Evolutionary conservation across 1,140 invertebrate genomes (phyloP).

Genomic region (Trialeurodes vaporariorum): DNA sequence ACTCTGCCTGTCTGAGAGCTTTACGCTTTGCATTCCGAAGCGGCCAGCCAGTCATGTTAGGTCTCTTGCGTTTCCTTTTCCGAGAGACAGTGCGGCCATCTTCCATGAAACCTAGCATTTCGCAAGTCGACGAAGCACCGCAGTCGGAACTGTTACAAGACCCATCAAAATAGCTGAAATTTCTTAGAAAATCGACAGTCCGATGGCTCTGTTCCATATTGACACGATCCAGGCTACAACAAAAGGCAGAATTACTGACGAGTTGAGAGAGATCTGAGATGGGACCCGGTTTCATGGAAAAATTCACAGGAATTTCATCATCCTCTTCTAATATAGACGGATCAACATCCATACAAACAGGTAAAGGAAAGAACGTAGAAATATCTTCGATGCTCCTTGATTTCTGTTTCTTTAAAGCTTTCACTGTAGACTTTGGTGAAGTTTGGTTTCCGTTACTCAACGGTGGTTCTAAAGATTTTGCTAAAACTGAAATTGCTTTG

Average conservation of each 20-base stretch:
- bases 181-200: not conserved
- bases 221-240: not conserved
- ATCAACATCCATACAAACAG: not conserved
- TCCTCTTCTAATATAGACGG: not conserved
- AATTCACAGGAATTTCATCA: not conserved
- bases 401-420: not conserved
- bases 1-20: not conserved
- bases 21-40: slow-evolving; percentile 9
- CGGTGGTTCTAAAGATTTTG: not conserved
- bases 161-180: slow-evolving; percentile 5
- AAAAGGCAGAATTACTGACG: not conserved
- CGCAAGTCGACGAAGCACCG: slow-evolving; percentile 16
- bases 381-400: not conserved
- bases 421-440: not conserved
- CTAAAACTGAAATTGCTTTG: not conserved
- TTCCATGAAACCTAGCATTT: slow-evolving; percentile 11
- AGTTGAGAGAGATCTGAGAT: not conserved
- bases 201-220: not conserved
- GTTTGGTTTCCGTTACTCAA: not conserved
- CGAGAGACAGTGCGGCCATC: slow-evolving; percentile 10
- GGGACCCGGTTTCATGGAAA: not conserved
- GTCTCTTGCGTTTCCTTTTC: slow-evolving; percentile 17
- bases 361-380: not conserved
- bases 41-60: slow-evolving; percentile 20
- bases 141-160: slow-evolving; percentile 19